Evolutionary conservation across 2,888 invertebrate species (phyloP), one percentile per base, ranked within the genome.

Genomic region (Dusona sp.): DNA sequence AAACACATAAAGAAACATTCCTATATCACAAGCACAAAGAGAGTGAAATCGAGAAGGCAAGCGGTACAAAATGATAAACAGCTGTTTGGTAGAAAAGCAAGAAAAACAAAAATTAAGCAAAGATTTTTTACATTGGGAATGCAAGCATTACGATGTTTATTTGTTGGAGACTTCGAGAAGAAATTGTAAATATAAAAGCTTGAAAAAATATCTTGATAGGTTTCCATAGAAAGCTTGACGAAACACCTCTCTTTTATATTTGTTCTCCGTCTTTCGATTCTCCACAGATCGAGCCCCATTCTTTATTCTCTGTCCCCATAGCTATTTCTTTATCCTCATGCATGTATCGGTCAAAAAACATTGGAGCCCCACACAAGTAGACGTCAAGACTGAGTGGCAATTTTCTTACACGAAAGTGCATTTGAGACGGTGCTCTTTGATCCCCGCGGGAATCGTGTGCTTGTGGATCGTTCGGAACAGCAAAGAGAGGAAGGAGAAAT

Each of bases 341-440:
- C 29, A 70, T 36, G 70, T 70, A 70, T 70, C 48, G 29, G 25
- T 25, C 29, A 16, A 48, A 72, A 61, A 57, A 57, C 38, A 79
- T 54, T 33, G 16, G 25, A 64, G 16, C 70, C 38, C 45, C 29
- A 36, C 16, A 9, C 16, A 16, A 19, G 73, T n/a, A 19, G 38
- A 72, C 78, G 45, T 42, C 22, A 29, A 70, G 51, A 65, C 68
- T 51, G 78, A 79, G 85, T 82, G 79, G 81, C 85, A 85, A 85
- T 85, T 85, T 82, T 82, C 74, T 79, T 42, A 38, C 61, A 38
- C 65, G 79, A 33, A 48, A 85, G 65, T 81, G 65, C 64, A 81
- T 85, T 77, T 65, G 77, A 72, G 80, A 70, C 77, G 80, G 78
- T 85, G 74, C 42, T 70, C 78, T 79, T 75, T 68, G 73, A 78